These are phyloP conservation scores for Bugulina stolonifera DNA, from an alignment of 2,888 invertebrate species.

Conservation along the genomic window DNA sequence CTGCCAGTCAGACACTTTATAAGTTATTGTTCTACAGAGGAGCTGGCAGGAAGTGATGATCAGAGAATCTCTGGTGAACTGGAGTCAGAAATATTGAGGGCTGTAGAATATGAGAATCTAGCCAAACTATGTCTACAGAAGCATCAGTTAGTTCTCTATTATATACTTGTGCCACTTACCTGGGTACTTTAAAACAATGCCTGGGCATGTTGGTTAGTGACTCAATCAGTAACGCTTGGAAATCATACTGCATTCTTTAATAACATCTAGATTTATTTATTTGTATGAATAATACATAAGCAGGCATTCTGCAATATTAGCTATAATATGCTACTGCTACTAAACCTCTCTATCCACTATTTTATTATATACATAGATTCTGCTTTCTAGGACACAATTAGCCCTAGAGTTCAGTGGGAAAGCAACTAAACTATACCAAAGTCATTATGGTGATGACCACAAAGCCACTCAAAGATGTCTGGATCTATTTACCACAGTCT, in stretches of 20 bases:
- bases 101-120: constrained; percentile 46
- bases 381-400: constrained; percentile 20
- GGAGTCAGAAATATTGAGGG: constrained; percentile 35
- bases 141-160: constrained; percentile 36
- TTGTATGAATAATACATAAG: too few species aligned
- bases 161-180: neutral
- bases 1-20: too few species aligned
- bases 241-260: too few species aligned
- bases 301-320: too few species aligned
- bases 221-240: too few species aligned
- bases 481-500: constrained; percentile 44
- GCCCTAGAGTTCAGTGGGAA: constrained; percentile 29
- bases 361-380: too few species aligned
- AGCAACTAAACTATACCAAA: constrained; percentile 44
- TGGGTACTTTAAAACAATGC: too few species aligned
- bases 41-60: neutral
- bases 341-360: too few species aligned
- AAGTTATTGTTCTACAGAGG: too few species aligned
- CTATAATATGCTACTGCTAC: too few species aligned
- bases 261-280: too few species aligned
- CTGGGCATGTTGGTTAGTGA: too few species aligned
- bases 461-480: constrained; percentile 40
- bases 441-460: constrained; percentile 40
- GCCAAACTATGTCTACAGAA: constrained; percentile 44
- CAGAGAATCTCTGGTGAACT: neutral